Base-by-base conservation (phyloP, 2,888 invertebrate species). In the Sepioteuthis lessoniana region DNA sequence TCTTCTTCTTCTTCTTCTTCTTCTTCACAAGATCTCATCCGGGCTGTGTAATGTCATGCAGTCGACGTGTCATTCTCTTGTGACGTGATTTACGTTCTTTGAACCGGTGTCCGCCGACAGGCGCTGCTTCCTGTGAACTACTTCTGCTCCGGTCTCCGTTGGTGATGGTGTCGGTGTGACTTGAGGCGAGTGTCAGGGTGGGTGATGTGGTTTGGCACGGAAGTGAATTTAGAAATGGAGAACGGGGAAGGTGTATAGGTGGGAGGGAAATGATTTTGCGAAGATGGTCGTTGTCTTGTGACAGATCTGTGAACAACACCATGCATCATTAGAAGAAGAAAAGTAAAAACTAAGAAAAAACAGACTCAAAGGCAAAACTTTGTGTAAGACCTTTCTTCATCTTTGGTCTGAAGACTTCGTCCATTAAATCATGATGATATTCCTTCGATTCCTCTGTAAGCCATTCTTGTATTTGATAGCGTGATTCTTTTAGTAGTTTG, bases 51-150 rank as follows among this genome's bases (percentile, higher is more conserved):
- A 76, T 76, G 76, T 76, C 76, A 76, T 76, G 76, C 76, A 76
- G 76, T n/a, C 76, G n/a, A 76, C 76, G 76, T 76, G 76, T 76
- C 76, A 76, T 76, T 35, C 76, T 76, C 35, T 76, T 35, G n/a
- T 76, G 76, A 76, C 76, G 76, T 76, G 76, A 76, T 76, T 76
- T 76, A 76, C 76, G 76, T 76, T n/a, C n/a, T 76, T 76, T 76
- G 76, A 76, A 76, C 25, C n/a, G 35, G n/a, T 76, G 76, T 35
- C 76, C 76, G 76, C 76, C 76, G 76, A 76, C 76, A 76, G 76
- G n/a, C 76, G 76, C 19, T 76, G 76, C 35, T 76, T 76, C 76
- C 76, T 76, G 76, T n/a, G 76, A 76, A 35, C 76, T 1, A 35
- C 76, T 76, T 35, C 35, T 35, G n/a, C 35, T 35, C 76, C 76